Evolutionary conservation across 1,140 invertebrate species (phyloP).

Genomic region (Mylabris phalerata): DNA sequence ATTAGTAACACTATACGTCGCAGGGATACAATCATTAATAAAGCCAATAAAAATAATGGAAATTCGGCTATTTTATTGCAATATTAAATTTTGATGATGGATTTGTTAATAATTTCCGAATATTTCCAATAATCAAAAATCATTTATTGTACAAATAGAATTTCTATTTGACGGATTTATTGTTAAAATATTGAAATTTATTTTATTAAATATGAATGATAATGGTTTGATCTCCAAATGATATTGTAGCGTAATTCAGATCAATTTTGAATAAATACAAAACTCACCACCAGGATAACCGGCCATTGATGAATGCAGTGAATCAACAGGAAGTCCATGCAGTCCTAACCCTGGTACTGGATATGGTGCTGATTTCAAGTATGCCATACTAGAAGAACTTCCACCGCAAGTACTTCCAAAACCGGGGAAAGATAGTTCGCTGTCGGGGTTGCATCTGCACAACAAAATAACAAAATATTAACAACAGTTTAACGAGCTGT

Average conservation of each 20-base stretch:
- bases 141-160: not conserved
- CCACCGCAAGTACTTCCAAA: slow-evolving; percentile 49
- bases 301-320: slow-evolving; percentile 54
- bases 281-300: slow-evolving; percentile 45
- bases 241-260: too few species aligned
- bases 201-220: too few species aligned
- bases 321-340: slow-evolving; percentile 51
- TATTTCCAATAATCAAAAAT: slow-evolving; percentile 15
- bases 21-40: slow-evolving; percentile 3
- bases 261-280: not conserved
- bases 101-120: not conserved
- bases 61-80: too few species aligned
- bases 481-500: not conserved
- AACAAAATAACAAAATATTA: slow-evolving; percentile 7
- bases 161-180: too few species aligned
- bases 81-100: too few species aligned
- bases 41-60: slow-evolving; percentile 2
- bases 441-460: slow-evolving; percentile 48
- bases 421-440: slow-evolving; percentile 49
- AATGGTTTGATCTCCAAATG: too few species aligned
- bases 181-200: too few species aligned
- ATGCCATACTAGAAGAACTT: slow-evolving; percentile 49
- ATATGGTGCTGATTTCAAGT: slow-evolving; percentile 51
- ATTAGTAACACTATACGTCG: slow-evolving; percentile 5
- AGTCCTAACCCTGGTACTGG: slow-evolving; percentile 49